Evolutionary conservation across 2,888 invertebrate species (phyloP).

Genomic region (Escarpia spicata): DNA sequence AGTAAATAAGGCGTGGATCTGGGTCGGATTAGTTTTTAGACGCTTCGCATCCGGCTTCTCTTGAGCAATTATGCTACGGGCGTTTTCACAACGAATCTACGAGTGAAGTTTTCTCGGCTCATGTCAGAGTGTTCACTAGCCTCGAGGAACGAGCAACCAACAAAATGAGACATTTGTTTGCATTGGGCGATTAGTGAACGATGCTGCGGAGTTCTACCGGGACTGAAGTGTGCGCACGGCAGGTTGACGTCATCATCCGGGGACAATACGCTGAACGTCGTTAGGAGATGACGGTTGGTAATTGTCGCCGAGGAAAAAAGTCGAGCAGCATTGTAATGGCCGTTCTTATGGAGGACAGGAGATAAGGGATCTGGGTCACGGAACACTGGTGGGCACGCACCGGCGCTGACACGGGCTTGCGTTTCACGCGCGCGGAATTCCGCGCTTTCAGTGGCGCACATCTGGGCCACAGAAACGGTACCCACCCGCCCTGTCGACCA

Average conservation of each 20-base stretch:
- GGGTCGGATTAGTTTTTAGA: slow-evolving; percentile 8
- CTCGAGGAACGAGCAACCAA: not conserved
- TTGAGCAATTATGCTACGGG: not conserved
- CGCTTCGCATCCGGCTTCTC: slow-evolving; percentile 16
- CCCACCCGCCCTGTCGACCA: no score
- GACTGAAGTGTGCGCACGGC: not conserved
- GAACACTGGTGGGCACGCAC: not conserved
- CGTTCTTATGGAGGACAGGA: not conserved
- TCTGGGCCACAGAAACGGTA: not conserved
- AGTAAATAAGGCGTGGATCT: not conserved
- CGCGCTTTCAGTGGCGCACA: not conserved
- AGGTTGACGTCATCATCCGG: not conserved
- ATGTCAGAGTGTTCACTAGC: not conserved
- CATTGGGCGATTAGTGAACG: not conserved
- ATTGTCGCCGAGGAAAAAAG: not conserved
- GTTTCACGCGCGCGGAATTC: not conserved
- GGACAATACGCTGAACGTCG: not conserved
- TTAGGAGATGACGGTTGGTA: not conserved
- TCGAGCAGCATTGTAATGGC: not conserved
- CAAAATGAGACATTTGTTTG: not conserved
- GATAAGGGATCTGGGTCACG: not conserved
- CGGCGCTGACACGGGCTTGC: not conserved
- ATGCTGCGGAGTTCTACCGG: not conserved
- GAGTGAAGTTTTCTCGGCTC: not conserved
- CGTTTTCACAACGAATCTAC: not conserved